A percentile compares a stretch with the other conserved stretches of the same genome.
These are phyloP conservation scores for Cryptoprocta ferox DNA, from an alignment of 2,797 vertebrate genomes.

Conservation along the genomic window DNA sequence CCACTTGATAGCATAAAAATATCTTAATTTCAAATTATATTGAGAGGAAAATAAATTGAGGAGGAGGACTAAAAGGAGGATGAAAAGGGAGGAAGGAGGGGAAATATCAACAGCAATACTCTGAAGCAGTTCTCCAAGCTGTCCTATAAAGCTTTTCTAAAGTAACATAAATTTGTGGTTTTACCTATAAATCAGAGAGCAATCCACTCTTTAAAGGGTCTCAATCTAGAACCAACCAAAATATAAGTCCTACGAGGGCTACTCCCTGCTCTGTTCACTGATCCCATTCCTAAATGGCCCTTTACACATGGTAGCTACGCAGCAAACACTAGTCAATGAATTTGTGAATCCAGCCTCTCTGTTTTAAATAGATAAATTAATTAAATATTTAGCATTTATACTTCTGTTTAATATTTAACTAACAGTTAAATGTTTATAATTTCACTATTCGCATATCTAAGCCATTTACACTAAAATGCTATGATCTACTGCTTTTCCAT, in stretches of 20 bases:
- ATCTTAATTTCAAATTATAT: not conserved
- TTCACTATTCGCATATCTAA: not conserved
- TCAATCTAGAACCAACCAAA: not conserved
- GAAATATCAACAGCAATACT: not conserved
- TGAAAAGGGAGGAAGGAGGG: not conserved
- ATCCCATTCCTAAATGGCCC: not conserved
- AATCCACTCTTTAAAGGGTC: not conserved
- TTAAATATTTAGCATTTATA: not conserved
- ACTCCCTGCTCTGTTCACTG: not conserved
- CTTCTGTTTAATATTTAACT: slow-evolving; percentile 20
- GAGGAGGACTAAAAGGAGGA: not conserved
- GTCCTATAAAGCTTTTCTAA: not conserved
- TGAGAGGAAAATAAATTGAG: not conserved
- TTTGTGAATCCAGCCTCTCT: not conserved
- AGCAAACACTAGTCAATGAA: not conserved
- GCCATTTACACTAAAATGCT: not conserved
- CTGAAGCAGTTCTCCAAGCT: not conserved
- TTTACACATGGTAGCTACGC: not conserved
- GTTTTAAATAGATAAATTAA: not conserved
- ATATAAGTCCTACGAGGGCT: not conserved
- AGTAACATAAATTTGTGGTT: not conserved
- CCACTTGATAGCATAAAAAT: not conserved
- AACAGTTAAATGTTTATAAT: not conserved
- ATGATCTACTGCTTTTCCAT: not conserved
- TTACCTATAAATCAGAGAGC: not conserved